Evolutionary conservation across 2,888 invertebrate genomes (phyloP).

Genomic region (Scotopteryx bipunctaria): DNA sequence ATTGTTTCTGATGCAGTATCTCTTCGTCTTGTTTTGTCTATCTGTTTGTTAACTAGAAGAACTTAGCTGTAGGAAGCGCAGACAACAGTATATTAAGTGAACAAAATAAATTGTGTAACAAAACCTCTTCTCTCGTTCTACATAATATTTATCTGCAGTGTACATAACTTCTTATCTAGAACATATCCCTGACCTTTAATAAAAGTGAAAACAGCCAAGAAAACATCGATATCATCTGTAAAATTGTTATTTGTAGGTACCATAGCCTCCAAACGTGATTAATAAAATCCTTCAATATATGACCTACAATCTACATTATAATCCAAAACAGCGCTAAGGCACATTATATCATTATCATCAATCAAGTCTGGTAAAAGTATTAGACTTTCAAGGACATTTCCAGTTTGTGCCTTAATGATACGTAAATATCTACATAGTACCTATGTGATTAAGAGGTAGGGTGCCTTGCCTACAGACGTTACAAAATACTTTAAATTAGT

Average conservation of each 20-base stretch:
- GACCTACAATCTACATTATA: background rate
- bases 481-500: background rate
- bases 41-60: too few relatives aligned
- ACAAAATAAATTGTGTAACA: too few relatives aligned
- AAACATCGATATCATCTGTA: slow-evolving; percentile 18
- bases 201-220: slow-evolving; percentile 8
- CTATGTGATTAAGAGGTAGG: too few relatives aligned
- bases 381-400: too few relatives aligned
- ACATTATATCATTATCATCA: too few relatives aligned
- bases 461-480: too few relatives aligned
- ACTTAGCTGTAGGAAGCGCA: background rate
- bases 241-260: slow-evolving; percentile 9
- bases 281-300: slow-evolving; percentile 5
- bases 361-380: too few relatives aligned
- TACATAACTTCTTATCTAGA: background rate
- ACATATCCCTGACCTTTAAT: slow-evolving; percentile 12
- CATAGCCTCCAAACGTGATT: slow-evolving; percentile 13
- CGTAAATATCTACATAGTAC: too few relatives aligned
- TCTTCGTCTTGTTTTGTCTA: too few relatives aligned
- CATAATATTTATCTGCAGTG: background rate
- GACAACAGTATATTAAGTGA: background rate
- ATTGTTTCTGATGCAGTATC: too few relatives aligned
- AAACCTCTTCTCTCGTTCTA: too few relatives aligned
- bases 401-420: background rate
- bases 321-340: too few relatives aligned